These are phyloP conservation scores for Plebejus anna DNA, from an alignment of 2,888 invertebrate genomes.

Conservation along the genomic window DNA sequence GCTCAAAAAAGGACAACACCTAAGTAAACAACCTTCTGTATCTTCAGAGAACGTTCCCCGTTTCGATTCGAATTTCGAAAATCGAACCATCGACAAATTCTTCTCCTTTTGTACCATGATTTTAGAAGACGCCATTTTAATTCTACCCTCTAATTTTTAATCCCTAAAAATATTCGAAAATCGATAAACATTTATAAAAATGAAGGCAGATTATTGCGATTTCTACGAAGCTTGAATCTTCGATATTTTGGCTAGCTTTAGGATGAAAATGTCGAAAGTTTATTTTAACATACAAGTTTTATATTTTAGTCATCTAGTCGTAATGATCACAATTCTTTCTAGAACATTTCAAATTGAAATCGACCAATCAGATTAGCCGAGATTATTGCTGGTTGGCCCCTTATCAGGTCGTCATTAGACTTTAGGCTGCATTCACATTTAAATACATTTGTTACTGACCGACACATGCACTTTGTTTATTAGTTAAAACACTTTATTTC, in stretches of 20 bases:
- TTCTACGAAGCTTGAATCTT: slow-evolving; percentile 1
- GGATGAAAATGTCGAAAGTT: background rate
- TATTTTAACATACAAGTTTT: background rate
- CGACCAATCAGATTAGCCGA: background rate
- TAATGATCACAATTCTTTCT: background rate
- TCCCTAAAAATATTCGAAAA: slow-evolving; percentile 9
- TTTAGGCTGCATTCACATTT: background rate
- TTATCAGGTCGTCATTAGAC: background rate
- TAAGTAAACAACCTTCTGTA: slow-evolving; percentile 71
- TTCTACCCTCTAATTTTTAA: background rate
- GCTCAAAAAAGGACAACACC: slow-evolving; percentile 74
- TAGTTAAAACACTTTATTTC: slow-evolving; percentile 11
- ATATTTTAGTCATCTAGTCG: background rate
- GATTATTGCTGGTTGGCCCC: background rate
- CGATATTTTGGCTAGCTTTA: background rate
- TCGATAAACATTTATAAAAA: slow-evolving; percentile 10
- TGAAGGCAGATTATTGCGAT: slow-evolving; percentile 3
- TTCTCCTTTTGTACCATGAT: slow-evolving; percentile 6
- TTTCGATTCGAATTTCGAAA: background rate
- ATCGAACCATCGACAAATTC: slow-evolving; percentile 1
- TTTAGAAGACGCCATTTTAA: background rate
- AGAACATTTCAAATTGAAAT: background rate
- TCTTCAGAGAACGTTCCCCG: slow-evolving; percentile 44
- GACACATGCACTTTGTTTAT: background rate
- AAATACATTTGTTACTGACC: background rate